Base-by-base conservation (phyloP, 2,797 vertebrate genomes). In the Neolamprologus multifasciatus region DNA sequence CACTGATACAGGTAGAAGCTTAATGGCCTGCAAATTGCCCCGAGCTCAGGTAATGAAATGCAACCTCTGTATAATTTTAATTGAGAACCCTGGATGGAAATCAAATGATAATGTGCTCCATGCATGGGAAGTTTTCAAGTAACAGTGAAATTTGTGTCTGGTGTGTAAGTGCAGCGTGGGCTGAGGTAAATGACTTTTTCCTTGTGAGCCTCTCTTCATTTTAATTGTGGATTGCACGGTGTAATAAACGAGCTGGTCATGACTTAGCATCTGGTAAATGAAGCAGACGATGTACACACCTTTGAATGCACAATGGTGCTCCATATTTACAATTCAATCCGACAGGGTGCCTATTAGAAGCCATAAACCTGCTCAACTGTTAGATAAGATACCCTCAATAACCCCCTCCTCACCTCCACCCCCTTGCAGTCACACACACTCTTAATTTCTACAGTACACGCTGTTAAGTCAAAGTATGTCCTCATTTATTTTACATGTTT, bases 31-130 rank as follows among this genome's bases (percentile, higher is more conserved):
- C 93, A 96, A 95, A 96, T 95, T 94, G 93, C 95, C 96, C 90
- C 89, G 7, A 96, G 96, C 94, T 92, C 93, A 93, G 94, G 95
- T 97, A 97, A 96, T 97, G 96, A 97, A 97, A 96, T 95, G 95
- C 96, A 96, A 95, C 93, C 94, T 94, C 96, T 94, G 92, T 96
- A 96, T 96, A 94, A 95, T 96, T 97, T 96, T 97, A 97, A 97
- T 97, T 97, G 96, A 96, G 95, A 96, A 94, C 93, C 95, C 95
- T 96, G 94, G 95, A 96, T 93, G 92, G 92, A 96, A 96, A 95
- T 95, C 95, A 95, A 96, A 96, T 86, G 95, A 95, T 96, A 96
- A 97, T 97, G 95, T 94, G 94, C 88, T 94, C 91, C 89, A 95
- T 95, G 96, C 95, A 96, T 96, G 94, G 89, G 26, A 90, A 91